These are phyloP conservation scores for Antheraea mylitta DNA, from an alignment of 1,140 invertebrate genomes.

Conservation along the genomic window DNA sequence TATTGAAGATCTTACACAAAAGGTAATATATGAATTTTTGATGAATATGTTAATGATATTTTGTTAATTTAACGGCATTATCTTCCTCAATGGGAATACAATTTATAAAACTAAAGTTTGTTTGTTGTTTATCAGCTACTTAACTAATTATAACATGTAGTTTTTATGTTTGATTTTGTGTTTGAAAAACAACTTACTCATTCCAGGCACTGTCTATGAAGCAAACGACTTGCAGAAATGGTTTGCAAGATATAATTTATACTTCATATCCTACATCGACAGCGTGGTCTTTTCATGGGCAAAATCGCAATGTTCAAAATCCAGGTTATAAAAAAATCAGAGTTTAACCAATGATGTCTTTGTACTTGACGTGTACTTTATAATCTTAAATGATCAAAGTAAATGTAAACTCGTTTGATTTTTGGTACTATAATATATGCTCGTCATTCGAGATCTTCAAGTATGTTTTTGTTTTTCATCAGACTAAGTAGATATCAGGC, in stretches of 20 bases:
- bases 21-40: background rate
- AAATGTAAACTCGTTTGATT: no score
- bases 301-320: background rate
- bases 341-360: background rate
- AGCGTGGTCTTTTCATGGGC: conserved; percentile 61
- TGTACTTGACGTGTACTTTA: background rate
- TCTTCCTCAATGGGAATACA: no score
- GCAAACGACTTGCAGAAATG: conserved; percentile 47
- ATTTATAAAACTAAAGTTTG: conserved; percentile 7
- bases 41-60: background rate
- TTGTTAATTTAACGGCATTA: no score
- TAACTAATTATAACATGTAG: no score
- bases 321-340: background rate
- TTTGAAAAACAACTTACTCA: background rate
- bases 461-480: no score
- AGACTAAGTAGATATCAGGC: no score
- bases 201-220: conserved; percentile 29
- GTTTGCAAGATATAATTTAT: conserved; percentile 61
- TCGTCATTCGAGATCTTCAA: no score
- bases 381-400: background rate
- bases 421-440: no score
- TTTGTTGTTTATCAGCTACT: no score
- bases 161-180: no score
- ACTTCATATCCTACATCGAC: conserved; percentile 53
- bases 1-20: conserved; percentile 13